Base-by-base conservation (phyloP, 2,113 vertebrate species). In the Pholis gunnellus region DNA sequence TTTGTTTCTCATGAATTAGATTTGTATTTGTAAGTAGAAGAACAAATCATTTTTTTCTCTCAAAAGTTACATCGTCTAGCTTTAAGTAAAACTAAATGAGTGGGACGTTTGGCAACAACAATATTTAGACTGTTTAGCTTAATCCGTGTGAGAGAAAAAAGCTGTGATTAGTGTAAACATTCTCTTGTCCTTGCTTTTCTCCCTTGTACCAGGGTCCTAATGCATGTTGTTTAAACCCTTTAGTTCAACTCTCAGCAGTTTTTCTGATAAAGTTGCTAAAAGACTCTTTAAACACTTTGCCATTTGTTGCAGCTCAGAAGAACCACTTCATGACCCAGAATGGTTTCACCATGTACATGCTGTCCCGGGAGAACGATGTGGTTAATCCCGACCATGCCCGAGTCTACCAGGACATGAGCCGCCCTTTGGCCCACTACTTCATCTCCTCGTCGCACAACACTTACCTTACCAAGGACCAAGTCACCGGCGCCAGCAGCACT, bases 371-470 rank as follows among this genome's bases (percentile, higher is more conserved):
- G 1, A 99, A 98, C 0, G 95, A 97, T 46, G 92, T 97, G 88
- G 92, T 99, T 38, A 96, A 97, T 94, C 94, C 92, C 0, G 90
- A 95, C 63, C 98, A 99, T 64, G 70, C 87, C 4, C 27, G 54
- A 1, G 95, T 99, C 29, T 93, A 95, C 89, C 97, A 99, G 93
- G 97, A 99, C 94, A 99, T 99, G 98, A 95, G 27, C 83, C 96
- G 92, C 52, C 97, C 98, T 1, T 88, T 99, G 18, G 50, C 96
- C 52, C 97, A 99, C 87, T 99, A 99, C 92, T 99, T 96, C 93
- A 98, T 99, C 93, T 99, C 97, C 79, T 96, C 97, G 2, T 99
- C 98, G 0, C 98, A 99, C 92, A 99, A 99, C 75, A 99, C 98
- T 56, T 99, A 99, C 88, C 95, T 99, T 77, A 98, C 97, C 25